These are phyloP conservation scores for Sylvicapra grimmia DNA, from an alignment of 2,113 vertebrate genomes.

Conservation along the genomic window DNA sequence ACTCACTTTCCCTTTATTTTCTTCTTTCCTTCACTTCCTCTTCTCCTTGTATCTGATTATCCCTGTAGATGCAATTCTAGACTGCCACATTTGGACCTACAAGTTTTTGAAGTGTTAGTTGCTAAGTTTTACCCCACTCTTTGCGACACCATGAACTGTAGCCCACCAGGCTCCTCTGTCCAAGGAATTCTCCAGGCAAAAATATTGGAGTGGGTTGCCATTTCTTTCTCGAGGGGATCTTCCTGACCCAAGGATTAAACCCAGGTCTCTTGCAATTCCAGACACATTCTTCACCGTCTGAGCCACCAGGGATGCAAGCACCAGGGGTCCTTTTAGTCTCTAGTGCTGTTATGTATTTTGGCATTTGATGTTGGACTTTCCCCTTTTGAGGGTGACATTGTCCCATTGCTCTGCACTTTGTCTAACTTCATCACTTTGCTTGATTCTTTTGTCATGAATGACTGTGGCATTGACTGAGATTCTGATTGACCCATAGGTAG, in stretches of 20 bases:
- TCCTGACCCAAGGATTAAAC: neutral
- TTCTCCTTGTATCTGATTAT: neutral
- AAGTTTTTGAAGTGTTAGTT: neutral
- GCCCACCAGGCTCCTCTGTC: neutral
- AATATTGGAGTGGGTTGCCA: neutral
- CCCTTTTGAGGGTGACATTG: neutral
- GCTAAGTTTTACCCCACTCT: neutral
- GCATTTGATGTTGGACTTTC: neutral
- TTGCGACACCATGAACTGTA: neutral
- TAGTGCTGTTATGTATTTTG: neutral
- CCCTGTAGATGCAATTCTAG: too few relatives aligned
- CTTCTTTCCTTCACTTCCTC: neutral
- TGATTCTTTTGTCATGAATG: neutral
- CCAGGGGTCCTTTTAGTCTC: neutral
- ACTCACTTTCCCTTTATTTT: neutral
- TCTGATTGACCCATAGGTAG: neutral
- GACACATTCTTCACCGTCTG: neutral
- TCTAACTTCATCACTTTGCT: neutral
- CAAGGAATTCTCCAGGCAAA: neutral
- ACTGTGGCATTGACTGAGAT: neutral
- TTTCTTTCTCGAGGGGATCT: neutral
- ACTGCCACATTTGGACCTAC: neutral
- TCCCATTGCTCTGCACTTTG: neutral
- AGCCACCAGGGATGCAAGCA: neutral
- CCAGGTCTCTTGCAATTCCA: neutral